These are phyloP conservation scores for Okapia johnstoni DNA, from an alignment of 2,113 vertebrate genomes.

Conservation along the genomic window DNA sequence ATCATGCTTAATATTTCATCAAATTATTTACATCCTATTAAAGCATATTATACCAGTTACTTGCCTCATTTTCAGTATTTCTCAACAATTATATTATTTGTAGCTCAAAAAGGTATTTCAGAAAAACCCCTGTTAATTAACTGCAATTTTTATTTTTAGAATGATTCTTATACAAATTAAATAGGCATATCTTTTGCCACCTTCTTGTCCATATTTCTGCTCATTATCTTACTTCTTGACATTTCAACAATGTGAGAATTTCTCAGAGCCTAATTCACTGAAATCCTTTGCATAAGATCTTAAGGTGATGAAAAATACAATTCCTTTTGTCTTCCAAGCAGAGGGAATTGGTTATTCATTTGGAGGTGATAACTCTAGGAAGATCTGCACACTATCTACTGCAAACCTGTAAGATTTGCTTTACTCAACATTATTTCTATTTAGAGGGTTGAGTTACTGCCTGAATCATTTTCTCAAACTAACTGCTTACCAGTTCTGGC, in stretches of 20 bases:
- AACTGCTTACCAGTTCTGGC: not conserved
- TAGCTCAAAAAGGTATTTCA: constrained; percentile 36
- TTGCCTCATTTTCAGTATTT: constrained; percentile 49
- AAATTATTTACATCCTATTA: constrained; percentile 68
- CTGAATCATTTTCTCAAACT: not conserved
- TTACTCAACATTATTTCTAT: not conserved
- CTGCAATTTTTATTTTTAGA: constrained; percentile 53
- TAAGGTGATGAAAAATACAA: not conserved
- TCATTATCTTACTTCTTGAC: not conserved
- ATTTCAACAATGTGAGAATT: not conserved
- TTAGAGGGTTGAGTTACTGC: not conserved
- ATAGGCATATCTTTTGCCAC: not conserved
- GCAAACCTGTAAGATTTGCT: not conserved
- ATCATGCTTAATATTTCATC: constrained; percentile 61
- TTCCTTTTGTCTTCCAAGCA: not conserved
- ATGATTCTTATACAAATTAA: not conserved
- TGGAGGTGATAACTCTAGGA: not conserved
- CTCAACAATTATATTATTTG: constrained; percentile 54
- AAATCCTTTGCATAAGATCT: not conserved
- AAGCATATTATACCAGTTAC: constrained; percentile 57
- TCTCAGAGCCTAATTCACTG: constrained; percentile 1
- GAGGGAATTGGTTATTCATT: not conserved
- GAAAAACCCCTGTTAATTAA: constrained; percentile 58
- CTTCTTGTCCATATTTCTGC: not conserved
- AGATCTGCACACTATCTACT: not conserved